Evolutionary conservation across 1,140 invertebrate genomes (phyloP), one percentile per base, ranked within the genome.

Genomic region (Drosophila repleta): DNA sequence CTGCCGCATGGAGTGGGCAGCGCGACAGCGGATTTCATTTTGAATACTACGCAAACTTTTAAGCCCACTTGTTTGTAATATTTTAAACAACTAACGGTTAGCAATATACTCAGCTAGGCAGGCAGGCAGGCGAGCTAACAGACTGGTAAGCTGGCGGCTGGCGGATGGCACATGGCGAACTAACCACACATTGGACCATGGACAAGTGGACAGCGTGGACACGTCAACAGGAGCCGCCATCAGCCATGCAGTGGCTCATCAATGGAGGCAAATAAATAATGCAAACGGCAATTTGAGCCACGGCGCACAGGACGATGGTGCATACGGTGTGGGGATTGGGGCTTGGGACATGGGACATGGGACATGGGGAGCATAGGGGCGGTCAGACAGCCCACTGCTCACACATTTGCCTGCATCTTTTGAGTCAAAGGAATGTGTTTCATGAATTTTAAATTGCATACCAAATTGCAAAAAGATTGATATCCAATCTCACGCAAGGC

Each of bases 391-490:
- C 24, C 55, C 53, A 58, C 71, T 58, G 64, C 61, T 64, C 69
- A 70, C 63, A 79, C 79, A 88, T 88, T 88, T 88, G 83, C 79
- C 83, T 88, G 83, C 83, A 79, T 88, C 83, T 88, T 88, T 88
- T 78, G 71, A 90, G 71, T 90, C 77, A 90, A 90, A 90, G 80
- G 85, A 90, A 90, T 90, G 85, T 90, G 85, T 85, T 90, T 90
- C 85, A 90, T 90, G 85, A 90, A 90, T 90, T 90, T 90, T 90
- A 90, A 90, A 90, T 90, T 90, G 85, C 85, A 79, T 90, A 87
- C 78, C 78, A 85, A 90, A 88, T 88, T 88, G 83, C 83, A 88
- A 88, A 88, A 90, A 90, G 85, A 90, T 90, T 90, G 85, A 90
- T 90, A 90, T 90, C 85, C 85, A 90, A 90, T 90, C 85, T 90